Percentiles rank a stretch among this genome's conserved stretches.
phyloP scores from a whole-genome alignment of 2,888 invertebrate species.

The Rotaria socialis region DNA sequence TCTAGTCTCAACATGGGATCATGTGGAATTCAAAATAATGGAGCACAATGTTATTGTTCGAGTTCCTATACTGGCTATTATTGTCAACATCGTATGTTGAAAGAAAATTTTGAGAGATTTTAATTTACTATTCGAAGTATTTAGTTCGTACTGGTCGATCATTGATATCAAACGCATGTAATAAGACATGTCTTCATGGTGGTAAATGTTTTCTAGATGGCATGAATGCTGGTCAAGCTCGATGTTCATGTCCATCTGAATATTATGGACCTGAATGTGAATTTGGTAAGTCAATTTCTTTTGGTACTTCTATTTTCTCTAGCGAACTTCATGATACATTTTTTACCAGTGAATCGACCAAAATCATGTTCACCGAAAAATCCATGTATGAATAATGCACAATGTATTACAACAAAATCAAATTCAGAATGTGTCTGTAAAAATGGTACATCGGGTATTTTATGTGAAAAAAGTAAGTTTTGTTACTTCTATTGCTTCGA shows the following conservation, averaged over 20 bases:
- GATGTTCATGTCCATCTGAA: conserved; percentile 23
- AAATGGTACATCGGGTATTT: background rate
- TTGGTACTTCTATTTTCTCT: background rate
- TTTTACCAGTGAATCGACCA: conserved; percentile 12
- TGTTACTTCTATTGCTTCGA: too few relatives aligned
- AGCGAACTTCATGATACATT: background rate
- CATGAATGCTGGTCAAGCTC: background rate
- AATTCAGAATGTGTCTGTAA: background rate
- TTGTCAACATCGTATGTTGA: conserved; percentile 12
- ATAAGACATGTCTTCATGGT: conserved; percentile 9
- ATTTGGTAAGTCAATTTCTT: background rate
- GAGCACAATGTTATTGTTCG: background rate
- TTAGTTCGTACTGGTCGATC: conserved; percentile 1
- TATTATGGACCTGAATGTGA: background rate
- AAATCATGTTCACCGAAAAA: conserved; percentile 22
- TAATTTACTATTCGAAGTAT: background rate
- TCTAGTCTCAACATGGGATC: background rate
- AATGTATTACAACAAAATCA: background rate
- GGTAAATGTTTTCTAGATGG: background rate
- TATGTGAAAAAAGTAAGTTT: conserved; percentile 8
- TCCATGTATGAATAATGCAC: conserved; percentile 14
- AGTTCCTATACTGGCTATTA: background rate
- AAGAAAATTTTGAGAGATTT: background rate
- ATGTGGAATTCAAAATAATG: background rate
- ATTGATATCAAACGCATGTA: background rate